Percentiles rank a stretch among this genome's conserved stretches.
phyloP scores from a whole-genome alignment of 2,888 invertebrate species.

The Rotaria socialis region DNA sequence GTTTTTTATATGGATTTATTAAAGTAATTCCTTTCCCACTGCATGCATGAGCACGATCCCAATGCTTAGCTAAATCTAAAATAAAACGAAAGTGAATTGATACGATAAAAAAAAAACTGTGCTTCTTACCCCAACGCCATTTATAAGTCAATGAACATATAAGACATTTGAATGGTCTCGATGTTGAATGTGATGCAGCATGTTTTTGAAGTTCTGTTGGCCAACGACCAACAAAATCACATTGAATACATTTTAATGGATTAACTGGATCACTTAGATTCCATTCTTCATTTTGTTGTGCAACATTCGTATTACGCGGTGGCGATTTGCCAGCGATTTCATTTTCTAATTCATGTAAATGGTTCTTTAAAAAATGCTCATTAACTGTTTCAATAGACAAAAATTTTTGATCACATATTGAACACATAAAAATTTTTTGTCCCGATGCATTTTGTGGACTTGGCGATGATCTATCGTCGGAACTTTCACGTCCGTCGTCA shows the following conservation, averaged over 20 bases:
- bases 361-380: constrained; percentile 54
- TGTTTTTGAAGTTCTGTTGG: constrained; percentile 57
- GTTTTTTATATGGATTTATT: constrained; percentile 56
- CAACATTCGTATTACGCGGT: constrained; percentile 47
- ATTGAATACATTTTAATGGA: constrained; percentile 55
- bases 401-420: constrained; percentile 55
- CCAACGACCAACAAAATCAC: constrained; percentile 57
- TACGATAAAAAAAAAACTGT: no score
- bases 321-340: constrained; percentile 44
- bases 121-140: constrained; percentile 54
- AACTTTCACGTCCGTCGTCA: not conserved
- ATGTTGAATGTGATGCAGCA: constrained; percentile 57
- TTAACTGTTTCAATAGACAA: constrained; percentile 54
- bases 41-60: constrained; percentile 54
- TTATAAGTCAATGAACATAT: constrained; percentile 58
- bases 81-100: no score
- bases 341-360: constrained; percentile 50
- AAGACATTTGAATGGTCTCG: constrained; percentile 55
- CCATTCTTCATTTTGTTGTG: constrained; percentile 47
- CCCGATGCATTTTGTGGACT: constrained; percentile 22
- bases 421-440: constrained; percentile 51
- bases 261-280: constrained; percentile 46
- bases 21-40: constrained; percentile 46
- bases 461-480: not conserved
- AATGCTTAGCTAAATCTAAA: constrained; percentile 55